phyloP scores from a whole-genome alignment of 2,888 invertebrate genomes.

The Brachyptera putata region DNA sequence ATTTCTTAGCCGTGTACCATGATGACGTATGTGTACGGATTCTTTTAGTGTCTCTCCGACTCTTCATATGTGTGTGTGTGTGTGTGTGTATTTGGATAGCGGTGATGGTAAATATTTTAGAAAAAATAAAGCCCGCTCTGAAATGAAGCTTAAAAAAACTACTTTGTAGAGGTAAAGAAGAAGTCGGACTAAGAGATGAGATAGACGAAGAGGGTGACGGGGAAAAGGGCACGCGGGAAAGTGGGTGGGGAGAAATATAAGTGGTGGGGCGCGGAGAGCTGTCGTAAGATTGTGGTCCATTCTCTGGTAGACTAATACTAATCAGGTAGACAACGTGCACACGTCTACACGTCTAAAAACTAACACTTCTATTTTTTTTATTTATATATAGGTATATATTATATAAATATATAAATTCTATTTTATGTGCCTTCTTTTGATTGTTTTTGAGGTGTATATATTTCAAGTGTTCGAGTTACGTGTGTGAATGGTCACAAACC shows the following conservation, averaged over 20 bases:
- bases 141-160: not conserved
- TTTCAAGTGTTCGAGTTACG: not conserved
- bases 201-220: not conserved
- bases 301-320: not conserved
- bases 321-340: constrained; percentile 11
- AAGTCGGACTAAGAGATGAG: not conserved
- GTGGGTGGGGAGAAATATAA: not conserved
- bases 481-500: too few species aligned
- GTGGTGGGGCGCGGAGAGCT: not conserved
- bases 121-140: not conserved
- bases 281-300: constrained; percentile 5
- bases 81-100: not conserved
- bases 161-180: not conserved
- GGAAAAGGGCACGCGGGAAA: not conserved
- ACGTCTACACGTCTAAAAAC: not conserved
- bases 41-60: constrained; percentile 1
- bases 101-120: not conserved
- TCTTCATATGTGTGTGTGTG: not conserved
- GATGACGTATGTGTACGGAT: not conserved
- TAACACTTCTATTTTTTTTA: not conserved
- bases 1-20: not conserved
- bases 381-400: too few species aligned
- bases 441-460: not conserved
- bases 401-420: too few species aligned
- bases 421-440: too few species aligned